Base-by-base conservation (phyloP, 2,888 invertebrate genomes). In the Drosophila paranaensis region DNA sequence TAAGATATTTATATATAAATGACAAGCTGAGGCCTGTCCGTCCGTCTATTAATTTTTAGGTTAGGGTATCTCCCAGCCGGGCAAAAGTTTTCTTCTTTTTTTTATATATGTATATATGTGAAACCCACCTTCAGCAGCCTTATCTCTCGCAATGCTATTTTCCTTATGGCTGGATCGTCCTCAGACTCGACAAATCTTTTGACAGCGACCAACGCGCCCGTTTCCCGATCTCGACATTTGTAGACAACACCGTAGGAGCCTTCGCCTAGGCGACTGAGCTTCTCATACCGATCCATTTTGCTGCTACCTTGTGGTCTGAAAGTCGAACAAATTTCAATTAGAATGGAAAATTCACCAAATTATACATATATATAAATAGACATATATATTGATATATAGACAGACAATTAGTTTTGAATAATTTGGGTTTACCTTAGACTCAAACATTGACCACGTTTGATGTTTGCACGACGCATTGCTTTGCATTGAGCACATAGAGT, bases 141-240 rank as follows among this genome's bases (percentile, higher is more conserved):
- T 90, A 99, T 98, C 94, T 99, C 99, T 81, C 99, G 93, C 58
- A 98, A 94, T 1, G 98, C 98, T 79, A 99, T 99, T 94, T 99
- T 99, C 89, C 98, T 95, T 80, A 99, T 98, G 53, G 98, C 95
- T 10, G 98, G 98, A 93, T 99, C 99, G 91, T 98, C 98, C 92
- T 99, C 98, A 67, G 98, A 98, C 93, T 99, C 98, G 13, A 98
- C 96, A 92, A 99, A 99, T 93, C 98, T 97, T 93, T 99, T 99
- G 74, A 99, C 98, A 46, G 99, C 99, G 46, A 99, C 98, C 68
- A 98, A 94, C 91, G 97, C 97, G 20, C 98, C 98, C 2, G 97
- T 98, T 90, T 99, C 98, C 70, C 98, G 95, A 93, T 98, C 98
- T 64, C 97, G 95, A 93, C 99, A 99, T 93, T 98, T 98, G 94